Evolutionary conservation across 2,113 vertebrate genomes (phyloP), one percentile per base, ranked within the genome.

Genomic region (Aptenodytes forsteri): DNA sequence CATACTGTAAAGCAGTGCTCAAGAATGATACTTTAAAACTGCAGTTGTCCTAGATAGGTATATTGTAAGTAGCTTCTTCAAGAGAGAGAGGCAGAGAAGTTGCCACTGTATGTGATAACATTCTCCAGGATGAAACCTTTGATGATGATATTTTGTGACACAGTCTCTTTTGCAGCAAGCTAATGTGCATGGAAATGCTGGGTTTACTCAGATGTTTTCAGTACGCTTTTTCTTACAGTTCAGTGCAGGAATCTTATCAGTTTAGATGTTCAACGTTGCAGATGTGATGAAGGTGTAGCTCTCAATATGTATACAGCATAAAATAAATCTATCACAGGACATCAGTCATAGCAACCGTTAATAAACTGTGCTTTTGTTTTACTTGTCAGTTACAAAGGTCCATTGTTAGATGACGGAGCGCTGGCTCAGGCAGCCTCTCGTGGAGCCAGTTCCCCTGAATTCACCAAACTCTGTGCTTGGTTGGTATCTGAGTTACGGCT

Each of bases 391-490:
- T 99, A 99, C 97, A 99, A 99, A 98, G 99, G 99, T 91, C 99
- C 99, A 8, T 97, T 99, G 91, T 97, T 99, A 94, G 99, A 99
- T n/a, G 99, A 99, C 1, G 99, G 99, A 29, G 98, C 99, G 3
- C 97, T 99, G 77, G 98, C 99, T 54, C 97, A 97, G 88, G 99
- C 99, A 20, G 98, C 98, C 62, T 97, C 92, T 42, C 97, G 90
- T 82, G 99, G 99, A 96, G 99, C 99, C 83, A 98, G 98, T 67
- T 99, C 99, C 49, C 99, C 99, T 0, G 99, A 99, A 94, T 99
- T 99, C 92, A 99, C 99, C 38, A 99, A 99, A 97, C 98, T 99
- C 85, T 99, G 99, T 87, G 98, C 99, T 89, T 99, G 99, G 99
- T 96, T 99, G 64, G 98, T 99, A 9, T 99, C 99, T 7, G 99